These are phyloP conservation scores for Sphaerophoria rueppellii DNA, from an alignment of 2,888 invertebrate species.

Conservation along the genomic window DNA sequence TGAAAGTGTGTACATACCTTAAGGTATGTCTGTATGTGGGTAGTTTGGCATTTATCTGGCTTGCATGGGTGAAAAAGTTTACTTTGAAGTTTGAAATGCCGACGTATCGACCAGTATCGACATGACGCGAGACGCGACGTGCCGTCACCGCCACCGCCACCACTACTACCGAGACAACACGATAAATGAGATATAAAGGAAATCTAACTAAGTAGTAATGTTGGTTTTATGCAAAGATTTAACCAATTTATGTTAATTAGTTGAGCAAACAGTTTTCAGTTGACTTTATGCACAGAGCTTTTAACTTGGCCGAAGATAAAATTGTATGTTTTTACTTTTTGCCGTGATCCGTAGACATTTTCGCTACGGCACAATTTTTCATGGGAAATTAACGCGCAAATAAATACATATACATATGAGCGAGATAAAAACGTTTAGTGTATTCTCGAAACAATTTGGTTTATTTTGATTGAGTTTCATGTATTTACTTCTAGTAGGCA, in stretches of 20 bases:
- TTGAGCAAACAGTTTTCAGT: slow-evolving; percentile 74
- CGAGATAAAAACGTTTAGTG: too few relatives aligned
- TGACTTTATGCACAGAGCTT: slow-evolving; percentile 39
- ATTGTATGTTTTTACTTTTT: background rate
- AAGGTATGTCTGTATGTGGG: background rate
- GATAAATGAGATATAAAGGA: slow-evolving; percentile 43
- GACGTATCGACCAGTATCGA: slow-evolving; percentile 15
- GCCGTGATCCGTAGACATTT: slow-evolving; percentile 37
- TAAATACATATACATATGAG: background rate
- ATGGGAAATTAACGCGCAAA: background rate
- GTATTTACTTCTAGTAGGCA: too few relatives aligned
- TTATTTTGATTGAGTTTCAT: too few relatives aligned
- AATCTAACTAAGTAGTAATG: slow-evolving; percentile 57
- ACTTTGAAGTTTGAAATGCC: slow-evolving; percentile 69
- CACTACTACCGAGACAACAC: background rate
- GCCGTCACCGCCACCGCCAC: slow-evolving; percentile 12
- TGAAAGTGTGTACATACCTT: slow-evolving; percentile 37
- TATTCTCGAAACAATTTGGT: too few relatives aligned
- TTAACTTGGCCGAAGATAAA: slow-evolving; percentile 1
- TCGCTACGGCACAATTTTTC: background rate
- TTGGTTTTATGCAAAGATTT: slow-evolving; percentile 75
- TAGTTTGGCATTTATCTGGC: background rate
- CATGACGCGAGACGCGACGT: background rate
- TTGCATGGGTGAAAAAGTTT: slow-evolving; percentile 30
- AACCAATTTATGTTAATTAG: slow-evolving; percentile 75